Base-by-base conservation (phyloP, 1,140 invertebrate genomes). In the Scaptomyza hsui region DNA sequence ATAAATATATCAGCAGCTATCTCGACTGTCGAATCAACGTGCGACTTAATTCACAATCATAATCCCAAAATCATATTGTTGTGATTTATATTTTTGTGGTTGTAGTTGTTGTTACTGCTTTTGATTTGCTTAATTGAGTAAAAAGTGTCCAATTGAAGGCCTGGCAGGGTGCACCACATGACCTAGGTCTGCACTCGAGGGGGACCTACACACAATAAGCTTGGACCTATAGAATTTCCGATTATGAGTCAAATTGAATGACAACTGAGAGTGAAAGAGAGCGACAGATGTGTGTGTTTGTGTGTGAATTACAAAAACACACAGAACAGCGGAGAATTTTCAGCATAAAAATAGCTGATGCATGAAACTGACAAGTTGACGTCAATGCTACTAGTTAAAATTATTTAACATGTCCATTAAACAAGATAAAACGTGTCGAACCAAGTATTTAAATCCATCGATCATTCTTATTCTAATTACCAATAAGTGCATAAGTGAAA, bases 181-280 rank as follows among this genome's bases (percentile, higher is more conserved):
- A 49, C 56, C 68, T 64, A 75, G 44, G 44, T 62, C 45, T 64
- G 71, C 26, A 10, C 12, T 29, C 26, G 2, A n/a, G 32, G 32
- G 32, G 32, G 32, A 37, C 4, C 32, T n/a, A 37, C 32, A 37
- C 32, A 37, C 32, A 37, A 37, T 37, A 37, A 37, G 4, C 32
- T n/a, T n/a, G 10, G 29, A 9, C 21, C 67, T 51, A 21, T 44
- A 56, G 76, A 49, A 75, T 81, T 86, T 81, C 82, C 70, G 70
- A 88, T 75, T 81, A 62, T 88, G 81, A 86, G 81, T 86, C 81
- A 86, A 86, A 86, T 82, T 86, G 73, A 78, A 80, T 86, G 76
- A 80, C 68, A 80, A 80, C 56, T 44, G 13, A 7, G 26, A 15
- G 15, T 5, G 26, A 32, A 15, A 0, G 7, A 9, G 41, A 19